phyloP scores from a whole-genome alignment of 1,140 invertebrate species.

The Nebria ingens region DNA sequence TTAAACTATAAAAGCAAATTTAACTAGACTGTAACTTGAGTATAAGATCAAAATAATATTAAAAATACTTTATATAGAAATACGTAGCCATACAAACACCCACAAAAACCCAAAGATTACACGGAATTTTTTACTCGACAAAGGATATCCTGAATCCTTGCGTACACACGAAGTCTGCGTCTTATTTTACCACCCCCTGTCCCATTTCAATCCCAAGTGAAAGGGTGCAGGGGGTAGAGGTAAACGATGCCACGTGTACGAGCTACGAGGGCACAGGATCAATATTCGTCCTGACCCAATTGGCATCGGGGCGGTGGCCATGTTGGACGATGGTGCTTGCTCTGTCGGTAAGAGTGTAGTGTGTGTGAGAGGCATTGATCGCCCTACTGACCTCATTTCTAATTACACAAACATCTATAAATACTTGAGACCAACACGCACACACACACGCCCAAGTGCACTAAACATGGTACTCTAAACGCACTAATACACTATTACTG shows the following conservation, averaged over 20 bases:
- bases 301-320: background rate
- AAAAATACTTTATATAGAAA: too few relatives aligned
- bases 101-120: slow-evolving; percentile 20
- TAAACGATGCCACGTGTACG: background rate
- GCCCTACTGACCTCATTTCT: slow-evolving; percentile 7
- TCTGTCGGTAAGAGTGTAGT: background rate
- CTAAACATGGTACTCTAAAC: too few relatives aligned
- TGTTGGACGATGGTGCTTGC: background rate
- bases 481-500: too few relatives aligned
- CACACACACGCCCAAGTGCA: background rate
- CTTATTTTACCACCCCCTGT: background rate
- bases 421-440: slow-evolving; percentile 1
- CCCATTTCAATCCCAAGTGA: background rate
- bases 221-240: background rate
- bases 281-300: background rate
- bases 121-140: background rate
- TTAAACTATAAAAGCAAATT: too few relatives aligned
- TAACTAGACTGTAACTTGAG: too few relatives aligned
- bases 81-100: too few relatives aligned
- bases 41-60: too few relatives aligned
- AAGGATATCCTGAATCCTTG: background rate
- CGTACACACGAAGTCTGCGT: background rate
- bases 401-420: slow-evolving; percentile 9
- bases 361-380: too few relatives aligned
- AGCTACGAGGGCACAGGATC: too few relatives aligned